Conservation (phyloP, 2,113 vertebrate species). For the Pterophyllum scalare region DNA sequence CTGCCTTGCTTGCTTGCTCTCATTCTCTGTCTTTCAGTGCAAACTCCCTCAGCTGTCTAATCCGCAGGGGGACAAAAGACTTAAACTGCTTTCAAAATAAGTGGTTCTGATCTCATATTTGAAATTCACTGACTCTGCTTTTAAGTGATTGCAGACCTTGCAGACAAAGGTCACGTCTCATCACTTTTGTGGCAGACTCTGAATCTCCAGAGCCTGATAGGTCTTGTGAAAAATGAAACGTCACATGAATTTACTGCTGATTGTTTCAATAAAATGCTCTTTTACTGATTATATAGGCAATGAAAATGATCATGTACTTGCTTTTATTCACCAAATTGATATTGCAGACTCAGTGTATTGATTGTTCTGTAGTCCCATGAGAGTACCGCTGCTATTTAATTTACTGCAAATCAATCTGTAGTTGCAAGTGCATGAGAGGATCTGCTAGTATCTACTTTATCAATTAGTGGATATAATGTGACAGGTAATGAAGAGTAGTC, state of each 20-base stretch:
- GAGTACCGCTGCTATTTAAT: slow-evolving; percentile 14
- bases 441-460: not conserved
- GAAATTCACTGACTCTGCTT: slow-evolving; percentile 45
- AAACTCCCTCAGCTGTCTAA: slow-evolving; percentile 27
- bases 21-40: not conserved
- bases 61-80: not conserved
- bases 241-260: not conserved
- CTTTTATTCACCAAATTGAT: slow-evolving; percentile 29
- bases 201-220: slow-evolving; percentile 1
- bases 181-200: not conserved
- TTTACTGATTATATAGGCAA: slow-evolving; percentile 22
- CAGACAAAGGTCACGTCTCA: slow-evolving; percentile 34
- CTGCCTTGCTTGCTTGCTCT: not conserved
- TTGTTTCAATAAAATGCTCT: not conserved
- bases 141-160: slow-evolving; percentile 37
- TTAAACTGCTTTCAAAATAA: slow-evolving; percentile 51
- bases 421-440: not conserved
- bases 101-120: slow-evolving; percentile 41
- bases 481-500: slow-evolving; percentile 38
- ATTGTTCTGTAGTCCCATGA: slow-evolving; percentile 10
- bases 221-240: not conserved
- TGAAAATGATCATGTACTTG: not conserved
- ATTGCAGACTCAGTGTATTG: slow-evolving; percentile 32
- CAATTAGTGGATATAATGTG: slow-evolving; percentile 30
- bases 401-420: slow-evolving; percentile 42